Evolutionary conservation across 2,888 invertebrate genomes (phyloP).

Genomic region (Aporophyla lueneburgensis): DNA sequence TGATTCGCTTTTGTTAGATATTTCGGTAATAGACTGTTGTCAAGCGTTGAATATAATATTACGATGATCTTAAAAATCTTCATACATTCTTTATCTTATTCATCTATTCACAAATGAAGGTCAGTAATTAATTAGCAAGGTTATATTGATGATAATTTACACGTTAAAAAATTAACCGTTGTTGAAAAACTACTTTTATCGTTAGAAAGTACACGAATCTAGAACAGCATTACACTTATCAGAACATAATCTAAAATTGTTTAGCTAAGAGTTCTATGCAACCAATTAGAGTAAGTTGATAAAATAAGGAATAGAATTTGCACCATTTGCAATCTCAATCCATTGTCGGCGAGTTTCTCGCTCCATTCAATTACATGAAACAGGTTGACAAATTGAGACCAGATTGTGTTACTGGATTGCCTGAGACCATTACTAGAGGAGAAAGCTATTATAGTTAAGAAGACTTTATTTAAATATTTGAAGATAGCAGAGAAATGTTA

Average conservation of each 20-base stretch:
- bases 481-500: neutral
- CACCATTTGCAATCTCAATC: conserved; percentile 63
- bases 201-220: conserved; percentile 17
- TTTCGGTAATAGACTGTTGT: conserved; percentile 17
- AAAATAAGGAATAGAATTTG: conserved; percentile 57
- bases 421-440: conserved; percentile 33
- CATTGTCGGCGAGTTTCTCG: conserved; percentile 66
- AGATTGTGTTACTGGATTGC: conserved; percentile 56
- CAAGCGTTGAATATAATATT: neutral
- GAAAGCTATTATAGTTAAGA: conserved; percentile 61
- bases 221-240: conserved; percentile 34
- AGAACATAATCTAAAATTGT: conserved; percentile 40
- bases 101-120: neutral
- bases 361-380: conserved; percentile 64
- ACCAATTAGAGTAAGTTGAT: conserved; percentile 56
- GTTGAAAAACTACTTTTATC: neutral
- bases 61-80: conserved; percentile 6
- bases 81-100: neutral
- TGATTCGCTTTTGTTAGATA: conserved; percentile 7
- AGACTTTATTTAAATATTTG: conserved; percentile 28
- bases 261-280: conserved; percentile 37
- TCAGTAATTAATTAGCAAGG: neutral
- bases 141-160: neutral
- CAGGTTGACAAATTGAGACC: conserved; percentile 68
- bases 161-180: neutral